Evolutionary conservation across 2,888 invertebrate species (phyloP), one percentile per base, ranked within the genome.

Genomic region (Ormyrus thymus): DNA sequence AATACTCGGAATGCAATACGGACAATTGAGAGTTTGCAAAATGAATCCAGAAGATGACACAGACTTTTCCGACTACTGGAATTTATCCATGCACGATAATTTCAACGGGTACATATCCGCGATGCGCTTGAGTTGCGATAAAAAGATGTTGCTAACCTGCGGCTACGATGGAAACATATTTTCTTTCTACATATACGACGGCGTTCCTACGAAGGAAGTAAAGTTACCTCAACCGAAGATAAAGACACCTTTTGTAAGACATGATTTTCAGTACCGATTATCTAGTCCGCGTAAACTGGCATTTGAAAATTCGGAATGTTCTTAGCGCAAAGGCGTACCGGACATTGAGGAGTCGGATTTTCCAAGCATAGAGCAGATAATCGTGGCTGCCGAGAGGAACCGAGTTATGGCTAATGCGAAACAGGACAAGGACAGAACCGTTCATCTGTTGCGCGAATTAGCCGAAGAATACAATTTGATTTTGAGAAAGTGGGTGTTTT

Each of bases 81-180:
- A 92, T 56, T 90, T 95, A 53, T 91, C 94, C 1, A 95, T 96
- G 94, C 96, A 97, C 86, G 95, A 96, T 86, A 92, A 92, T 62
- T 92, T 92, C 76, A 94, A 94, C 48, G 96, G 96, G 7, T 91
- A 90, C 11, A 92, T 96, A 50, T 92, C 93, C 0, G 91, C 91
- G 77, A 90, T 96, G 74, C 91, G 92, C 77, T 92, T 94, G 81
- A 94, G 93, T 84, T 90, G 90, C 73, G 93, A 95, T 87, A 91
- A 92, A 83, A 91, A 89, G 90, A 85, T 85, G 78, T 81, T 95
- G 7, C 92, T 93, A 76, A 92, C 94, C 0, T 92, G 94, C 84
- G 96, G 96, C 0, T 86, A 91, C 15, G 96, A 96, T 88, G 95
- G 96, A 6, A 96, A 96, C 86, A 91, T 96, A 70, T 96, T 97